These are phyloP conservation scores for Neodiprion virginianus DNA, from an alignment of 1,140 invertebrate genomes.

Conservation along the genomic window DNA sequence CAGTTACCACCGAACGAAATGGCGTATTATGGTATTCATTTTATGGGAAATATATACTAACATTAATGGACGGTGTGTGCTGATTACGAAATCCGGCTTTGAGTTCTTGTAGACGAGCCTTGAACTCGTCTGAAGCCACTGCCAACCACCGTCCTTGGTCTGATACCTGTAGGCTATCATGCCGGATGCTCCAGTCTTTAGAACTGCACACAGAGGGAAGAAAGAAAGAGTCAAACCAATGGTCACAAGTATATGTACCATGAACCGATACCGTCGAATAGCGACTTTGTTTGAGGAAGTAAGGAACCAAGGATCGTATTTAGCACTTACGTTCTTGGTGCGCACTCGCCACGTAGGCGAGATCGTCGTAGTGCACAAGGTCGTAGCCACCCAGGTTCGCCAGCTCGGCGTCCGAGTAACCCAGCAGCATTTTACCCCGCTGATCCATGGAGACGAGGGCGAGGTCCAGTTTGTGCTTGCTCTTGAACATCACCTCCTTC, in stretches of 20 bases:
- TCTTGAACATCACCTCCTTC: constrained; percentile 98
- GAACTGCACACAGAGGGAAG: constrained; percentile 71
- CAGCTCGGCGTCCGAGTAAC: constrained; percentile 91
- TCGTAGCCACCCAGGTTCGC: constrained; percentile 95
- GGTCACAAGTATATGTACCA: no score
- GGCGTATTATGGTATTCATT: no score
- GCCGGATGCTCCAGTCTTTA: constrained; percentile 97
- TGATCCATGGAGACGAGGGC: constrained; percentile 97
- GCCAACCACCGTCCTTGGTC: constrained; percentile 93
- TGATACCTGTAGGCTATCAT: constrained; percentile 97
- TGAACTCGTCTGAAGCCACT: constrained; percentile 98
- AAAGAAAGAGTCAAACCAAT: background rate
- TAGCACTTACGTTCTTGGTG: constrained; percentile 95
- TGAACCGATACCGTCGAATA: no score
- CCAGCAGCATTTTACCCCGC: constrained; percentile 93
- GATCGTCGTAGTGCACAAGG: constrained; percentile 95
- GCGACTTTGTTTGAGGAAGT: no score
- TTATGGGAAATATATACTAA: constrained; percentile 62
- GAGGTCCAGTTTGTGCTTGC: constrained; percentile 97
- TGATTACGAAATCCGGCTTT: constrained; percentile 98
- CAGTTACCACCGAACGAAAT: no score
- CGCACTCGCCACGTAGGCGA: constrained; percentile 96
- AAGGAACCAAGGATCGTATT: no score
- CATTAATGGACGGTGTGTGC: constrained; percentile 97
- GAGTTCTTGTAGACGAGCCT: constrained; percentile 98